Evolutionary conservation across 2,888 invertebrate species (phyloP), one percentile per base, ranked within the genome.

Genomic region (Drosophila bunnanda): DNA sequence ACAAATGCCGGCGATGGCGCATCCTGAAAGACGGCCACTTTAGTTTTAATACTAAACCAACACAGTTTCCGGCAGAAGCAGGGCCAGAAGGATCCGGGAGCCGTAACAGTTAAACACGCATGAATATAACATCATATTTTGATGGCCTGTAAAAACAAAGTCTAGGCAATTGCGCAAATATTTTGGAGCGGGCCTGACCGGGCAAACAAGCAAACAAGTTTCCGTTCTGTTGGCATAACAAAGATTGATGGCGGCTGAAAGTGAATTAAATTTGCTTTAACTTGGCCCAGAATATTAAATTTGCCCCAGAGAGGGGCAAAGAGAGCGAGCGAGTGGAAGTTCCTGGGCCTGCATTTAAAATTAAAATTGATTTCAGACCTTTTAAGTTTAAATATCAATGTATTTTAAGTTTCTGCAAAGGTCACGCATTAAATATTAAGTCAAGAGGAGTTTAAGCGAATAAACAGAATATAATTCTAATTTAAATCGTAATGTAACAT

Each of bases 121-220:
- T 59, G 44, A 59, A 68, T 59, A 46, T 39, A 39, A 46, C 44
- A 67, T 66, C 66, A 67, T 67, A 67, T 68, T 68, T 69, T 60
- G 52, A 69, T 60, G 70, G 53, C 34, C 59, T 34, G 34, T 32
- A 67, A 36, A 56, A 65, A 50, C 48, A 68, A 68, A 50, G 67
- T 69, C 59, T 69, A 46, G 60, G 60, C 59, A 69, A 54, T 53
- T 60, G 69, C 39, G 48, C 54, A 69, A 69, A 60, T 46, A 69
- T 69, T 69, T 53, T 48, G 25, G 38, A 5, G n/a, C 30, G 13
- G 48, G 10, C 22, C 65, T 30, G 34, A 34, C 15, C 36, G n/a
- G 48, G 46, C 25, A 69, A 69, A 69, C 44, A 68, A 43, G 41
- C 68, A 68, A 58, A 57, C 52, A 58, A 50, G 68, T 52, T 66